Evolutionary conservation across 35 echinoderm and acorn worm species (phyloP).

Genomic region (Holothuria glaberrima): DNA sequence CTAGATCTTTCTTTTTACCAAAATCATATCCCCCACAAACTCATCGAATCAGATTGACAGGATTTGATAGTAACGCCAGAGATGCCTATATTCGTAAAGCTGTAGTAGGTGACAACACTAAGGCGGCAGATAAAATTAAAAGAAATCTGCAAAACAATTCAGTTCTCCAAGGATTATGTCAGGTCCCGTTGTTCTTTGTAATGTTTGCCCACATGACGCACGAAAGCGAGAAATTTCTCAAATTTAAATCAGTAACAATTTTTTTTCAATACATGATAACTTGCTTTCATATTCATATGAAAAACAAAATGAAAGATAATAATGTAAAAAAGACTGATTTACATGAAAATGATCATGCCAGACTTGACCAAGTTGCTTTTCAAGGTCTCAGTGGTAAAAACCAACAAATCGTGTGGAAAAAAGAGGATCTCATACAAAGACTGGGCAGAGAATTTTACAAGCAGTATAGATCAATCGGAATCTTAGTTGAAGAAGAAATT

Average conservation of each 20-base stretch:
- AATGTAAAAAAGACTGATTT: no score
- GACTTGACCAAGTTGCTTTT: conserved; percentile 11
- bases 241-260: background rate
- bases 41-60: background rate
- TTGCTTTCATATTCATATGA: conserved; percentile 16
- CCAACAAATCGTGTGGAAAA: conserved; percentile 9
- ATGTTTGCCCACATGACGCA: conserved; percentile 22
- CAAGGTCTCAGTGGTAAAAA: background rate
- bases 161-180: background rate
- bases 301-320: background rate
- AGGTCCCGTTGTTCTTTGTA: conserved; percentile 10
- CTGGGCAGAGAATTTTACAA: background rate
- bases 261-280: conserved; percentile 8
- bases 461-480: background rate
- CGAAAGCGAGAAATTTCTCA: background rate
- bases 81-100: background rate
- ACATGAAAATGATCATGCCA: background rate
- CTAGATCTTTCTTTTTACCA: background rate
- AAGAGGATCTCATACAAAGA: background rate
- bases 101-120: background rate
- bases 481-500: conserved; percentile 20
- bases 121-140: background rate
- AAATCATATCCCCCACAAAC: background rate
- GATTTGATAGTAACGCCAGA: background rate
- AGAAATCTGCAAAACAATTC: background rate